A percentile compares a stretch with the other conserved stretches of the same genome.
These are phyloP conservation scores for Darevskia mixta DNA, from an alignment of 2,797 vertebrate species.

Conservation along the genomic window DNA sequence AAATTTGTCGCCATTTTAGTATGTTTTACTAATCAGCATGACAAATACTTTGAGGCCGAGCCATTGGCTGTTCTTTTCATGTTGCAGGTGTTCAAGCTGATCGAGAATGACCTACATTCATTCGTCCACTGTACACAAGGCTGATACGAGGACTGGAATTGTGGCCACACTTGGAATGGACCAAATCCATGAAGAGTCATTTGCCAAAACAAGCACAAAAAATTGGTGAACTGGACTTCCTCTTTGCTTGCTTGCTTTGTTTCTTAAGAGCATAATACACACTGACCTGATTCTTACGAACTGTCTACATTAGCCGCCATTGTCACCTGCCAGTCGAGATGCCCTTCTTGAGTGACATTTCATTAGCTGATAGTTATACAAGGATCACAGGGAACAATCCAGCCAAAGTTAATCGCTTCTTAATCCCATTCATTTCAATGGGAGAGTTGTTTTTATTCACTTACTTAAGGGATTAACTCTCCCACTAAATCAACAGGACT, in stretches of 20 bases:
- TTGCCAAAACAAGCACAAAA: conserved; percentile 3
- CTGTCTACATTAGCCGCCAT: neutral
- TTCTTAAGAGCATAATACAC: neutral
- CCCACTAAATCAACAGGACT: neutral
- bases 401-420: neutral
- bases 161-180: neutral
- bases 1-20: neutral
- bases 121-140: neutral
- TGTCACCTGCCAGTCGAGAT: neutral
- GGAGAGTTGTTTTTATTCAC: no score
- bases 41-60: neutral
- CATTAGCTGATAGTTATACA: neutral
- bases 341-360: neutral
- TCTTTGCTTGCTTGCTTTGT: neutral
- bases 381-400: neutral
- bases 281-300: neutral
- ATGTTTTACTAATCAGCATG: neutral
- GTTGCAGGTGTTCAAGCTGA: neutral
- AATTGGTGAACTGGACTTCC: neutral
- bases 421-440: neutral
- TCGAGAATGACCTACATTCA: neutral
- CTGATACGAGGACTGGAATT: neutral
- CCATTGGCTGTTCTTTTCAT: neutral
- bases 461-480: neutral
- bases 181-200: neutral